Percentiles rank a stretch among this genome's conserved stretches.
Evolutionary conservation across 1,140 invertebrate genomes (phyloP).

Genomic region (Drosophila mojavensis): DNA sequence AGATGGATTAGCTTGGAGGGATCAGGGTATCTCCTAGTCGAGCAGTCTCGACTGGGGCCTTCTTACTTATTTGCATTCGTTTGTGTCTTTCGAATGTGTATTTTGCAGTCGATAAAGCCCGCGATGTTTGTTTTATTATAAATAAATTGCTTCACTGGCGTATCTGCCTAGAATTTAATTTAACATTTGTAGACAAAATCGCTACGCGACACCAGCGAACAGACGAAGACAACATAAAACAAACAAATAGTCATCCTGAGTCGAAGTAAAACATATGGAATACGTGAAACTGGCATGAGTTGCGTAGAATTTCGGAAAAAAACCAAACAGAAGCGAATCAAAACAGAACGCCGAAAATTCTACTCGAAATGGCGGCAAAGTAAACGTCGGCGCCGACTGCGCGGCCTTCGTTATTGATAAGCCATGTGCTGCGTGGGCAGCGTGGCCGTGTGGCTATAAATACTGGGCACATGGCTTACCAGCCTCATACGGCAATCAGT

Average conservation of each 20-base stretch:
- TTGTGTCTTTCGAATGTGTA: too few species aligned
- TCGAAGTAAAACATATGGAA: conserved; percentile 33
- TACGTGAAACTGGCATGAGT: conserved; percentile 11
- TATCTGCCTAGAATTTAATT: too few species aligned
- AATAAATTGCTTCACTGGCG: too few species aligned
- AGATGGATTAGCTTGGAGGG: too few species aligned
- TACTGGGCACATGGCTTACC: conserved; percentile 26
- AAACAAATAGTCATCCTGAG: conserved; percentile 2
- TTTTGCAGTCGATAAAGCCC: too few species aligned
- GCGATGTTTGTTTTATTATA: too few species aligned
- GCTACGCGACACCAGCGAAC: too few species aligned
- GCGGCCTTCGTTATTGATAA: conserved; percentile 25
- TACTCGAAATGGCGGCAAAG: not conserved
- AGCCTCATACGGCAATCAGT: conserved; percentile 26
- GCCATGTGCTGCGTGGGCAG: conserved; percentile 6
- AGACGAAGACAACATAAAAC: not conserved
- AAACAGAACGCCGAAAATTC: conserved; percentile 1
- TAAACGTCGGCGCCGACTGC: not conserved
- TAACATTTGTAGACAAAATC: too few species aligned
- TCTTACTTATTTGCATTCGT: too few species aligned
- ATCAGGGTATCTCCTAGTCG: too few species aligned
- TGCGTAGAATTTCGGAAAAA: conserved; percentile 20
- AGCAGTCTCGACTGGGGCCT: too few species aligned
- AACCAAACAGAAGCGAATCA: conserved; percentile 22
- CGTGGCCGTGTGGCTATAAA: conserved; percentile 54